Evolutionary conservation across 2,113 vertebrate genomes (phyloP).

Genomic region (Varanus salvator): DNA sequence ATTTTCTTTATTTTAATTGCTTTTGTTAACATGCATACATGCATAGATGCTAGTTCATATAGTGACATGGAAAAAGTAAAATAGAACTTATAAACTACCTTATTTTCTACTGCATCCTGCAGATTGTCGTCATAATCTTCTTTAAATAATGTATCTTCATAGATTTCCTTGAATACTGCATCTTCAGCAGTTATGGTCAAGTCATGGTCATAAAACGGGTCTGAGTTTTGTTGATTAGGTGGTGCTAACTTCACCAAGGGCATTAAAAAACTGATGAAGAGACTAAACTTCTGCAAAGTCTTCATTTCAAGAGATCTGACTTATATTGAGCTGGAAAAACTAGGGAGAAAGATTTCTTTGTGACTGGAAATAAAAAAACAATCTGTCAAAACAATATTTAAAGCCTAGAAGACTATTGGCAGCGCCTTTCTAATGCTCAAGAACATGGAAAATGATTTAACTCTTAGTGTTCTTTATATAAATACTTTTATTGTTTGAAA

Average conservation of each 20-base stretch:
- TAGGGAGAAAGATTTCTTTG: conserved; percentile 76
- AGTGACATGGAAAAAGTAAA: conserved; percentile 35
- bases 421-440: conserved; percentile 82
- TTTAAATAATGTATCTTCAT: conserved; percentile 66
- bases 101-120: conserved; percentile 69
- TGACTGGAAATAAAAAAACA: conserved; percentile 83
- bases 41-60: conserved; percentile 29
- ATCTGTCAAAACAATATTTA: conserved; percentile 94
- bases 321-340: conserved; percentile 68
- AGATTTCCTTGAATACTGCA: conserved; percentile 66
- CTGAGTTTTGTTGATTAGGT: conserved; percentile 67
- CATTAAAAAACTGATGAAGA: conserved; percentile 80
- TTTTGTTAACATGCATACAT: conserved; percentile 48
- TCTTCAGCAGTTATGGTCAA: conserved; percentile 61
- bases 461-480: conserved; percentile 86
- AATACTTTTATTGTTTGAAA: conserved; percentile 15
- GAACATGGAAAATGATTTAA: conserved; percentile 89
- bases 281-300: conserved; percentile 74
- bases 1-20: conserved; percentile 28
- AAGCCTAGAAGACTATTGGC: conserved; percentile 91
- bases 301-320: conserved; percentile 78
- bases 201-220: conserved; percentile 64
- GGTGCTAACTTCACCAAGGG: conserved; percentile 82
- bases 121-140: conserved; percentile 75
- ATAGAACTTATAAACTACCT: conserved; percentile 75